These are phyloP conservation scores for Callimorpha dominula DNA, from an alignment of 2,888 invertebrate species.

Conservation along the genomic window DNA sequence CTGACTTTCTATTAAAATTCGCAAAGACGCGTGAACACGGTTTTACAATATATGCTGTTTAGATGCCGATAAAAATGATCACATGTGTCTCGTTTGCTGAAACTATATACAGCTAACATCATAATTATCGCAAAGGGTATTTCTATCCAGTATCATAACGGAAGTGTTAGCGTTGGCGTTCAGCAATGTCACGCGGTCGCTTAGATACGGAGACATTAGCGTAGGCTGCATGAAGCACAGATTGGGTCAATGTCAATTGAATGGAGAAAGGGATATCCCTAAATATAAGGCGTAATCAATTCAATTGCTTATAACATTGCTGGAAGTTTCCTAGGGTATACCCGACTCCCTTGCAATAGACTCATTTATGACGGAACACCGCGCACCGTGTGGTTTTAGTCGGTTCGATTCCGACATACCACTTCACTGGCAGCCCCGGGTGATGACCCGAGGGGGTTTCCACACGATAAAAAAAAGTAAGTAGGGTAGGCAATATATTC, in stretches of 20 bases:
- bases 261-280: slow-evolving; percentile 14
- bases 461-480: no score
- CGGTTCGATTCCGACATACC: no score
- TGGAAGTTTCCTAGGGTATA: not conserved
- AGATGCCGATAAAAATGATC: not conserved
- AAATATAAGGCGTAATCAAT: not conserved
- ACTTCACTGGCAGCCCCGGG: no score
- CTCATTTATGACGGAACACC: no score
- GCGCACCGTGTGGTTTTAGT: no score
- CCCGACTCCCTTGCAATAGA: no score
- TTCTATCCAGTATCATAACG: slow-evolving; percentile 42
- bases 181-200: slow-evolving; percentile 43
- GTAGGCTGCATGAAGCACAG: slow-evolving; percentile 29
- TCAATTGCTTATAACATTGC: not conserved
- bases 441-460: no score
- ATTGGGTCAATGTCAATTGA: slow-evolving; percentile 48
- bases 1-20: not conserved
- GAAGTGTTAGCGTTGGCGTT: slow-evolving; percentile 48
- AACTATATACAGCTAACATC: not conserved
- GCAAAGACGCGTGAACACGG: no score
- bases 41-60: not conserved
- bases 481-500: no score
- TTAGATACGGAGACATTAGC: slow-evolving; percentile 32
- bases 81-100: not conserved
- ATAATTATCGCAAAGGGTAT: slow-evolving; percentile 5